Conservation (phyloP, 2,888 invertebrate genomes). For the Pyrrhia umbra region DNA sequence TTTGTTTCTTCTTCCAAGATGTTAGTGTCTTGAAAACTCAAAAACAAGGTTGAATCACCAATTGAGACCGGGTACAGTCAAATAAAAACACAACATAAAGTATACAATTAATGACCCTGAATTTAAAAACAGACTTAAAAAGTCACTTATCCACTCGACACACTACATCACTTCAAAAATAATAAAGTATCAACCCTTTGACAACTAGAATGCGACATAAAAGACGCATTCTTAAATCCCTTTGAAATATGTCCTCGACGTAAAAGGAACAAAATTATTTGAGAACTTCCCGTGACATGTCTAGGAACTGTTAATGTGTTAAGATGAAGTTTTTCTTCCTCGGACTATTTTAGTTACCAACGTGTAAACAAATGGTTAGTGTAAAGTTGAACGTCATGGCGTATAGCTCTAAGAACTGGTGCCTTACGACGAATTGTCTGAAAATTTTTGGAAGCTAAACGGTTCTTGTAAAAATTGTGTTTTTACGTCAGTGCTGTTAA, state of each 20-base stretch:
- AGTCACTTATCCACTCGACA: constrained; percentile 34
- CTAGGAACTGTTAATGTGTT: constrained; percentile 61
- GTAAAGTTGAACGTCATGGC: constrained; percentile 38
- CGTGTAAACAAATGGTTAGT: constrained; percentile 62
- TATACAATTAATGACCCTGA: constrained; percentile 21
- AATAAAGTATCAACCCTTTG: constrained; percentile 47
- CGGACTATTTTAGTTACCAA: constrained; percentile 54
- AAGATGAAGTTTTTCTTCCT: constrained; percentile 55
- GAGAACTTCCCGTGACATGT: constrained; percentile 60
- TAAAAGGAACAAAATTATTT: constrained; percentile 58
- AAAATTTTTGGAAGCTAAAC: constrained; percentile 36
- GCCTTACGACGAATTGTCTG: constrained; percentile 7
- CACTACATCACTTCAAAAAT: constrained; percentile 46
- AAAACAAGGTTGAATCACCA: constrained; percentile 5
- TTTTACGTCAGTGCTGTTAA: not conserved
- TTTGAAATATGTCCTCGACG: constrained; percentile 53
- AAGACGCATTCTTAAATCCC: constrained; percentile 43
- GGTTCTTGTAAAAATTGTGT: constrained; percentile 9
- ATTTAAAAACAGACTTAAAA: constrained; percentile 44
- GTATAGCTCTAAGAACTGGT: constrained; percentile 31
- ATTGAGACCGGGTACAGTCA: constrained; percentile 7
- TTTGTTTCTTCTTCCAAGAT: not conserved
- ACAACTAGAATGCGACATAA: constrained; percentile 51
- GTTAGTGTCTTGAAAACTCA: not conserved
- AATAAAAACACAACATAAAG: constrained; percentile 37